phyloP scores from a whole-genome alignment of 1,140 invertebrate species.

The Papilio glaucus region DNA sequence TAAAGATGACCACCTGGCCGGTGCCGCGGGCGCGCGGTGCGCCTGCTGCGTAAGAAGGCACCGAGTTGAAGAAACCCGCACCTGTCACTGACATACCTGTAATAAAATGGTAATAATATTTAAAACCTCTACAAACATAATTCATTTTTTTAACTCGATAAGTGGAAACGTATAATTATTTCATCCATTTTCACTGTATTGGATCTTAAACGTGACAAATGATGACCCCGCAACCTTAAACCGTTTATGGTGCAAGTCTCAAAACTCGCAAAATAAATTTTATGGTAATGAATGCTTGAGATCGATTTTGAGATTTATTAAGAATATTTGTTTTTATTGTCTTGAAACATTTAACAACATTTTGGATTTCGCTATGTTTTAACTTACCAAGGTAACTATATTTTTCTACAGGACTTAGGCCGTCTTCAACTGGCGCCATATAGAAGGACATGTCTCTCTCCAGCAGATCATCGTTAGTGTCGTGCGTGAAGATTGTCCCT shows the following conservation, averaged over 20 bases:
- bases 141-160: not conserved
- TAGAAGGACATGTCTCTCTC: conserved; percentile 91
- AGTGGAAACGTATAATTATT: too few relatives aligned
- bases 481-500: conserved; percentile 92
- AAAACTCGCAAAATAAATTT: too few relatives aligned
- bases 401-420: conserved; percentile 90
- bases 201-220: too few relatives aligned
- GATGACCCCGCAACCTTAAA: too few relatives aligned
- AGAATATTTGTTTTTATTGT: too few relatives aligned
- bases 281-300: too few relatives aligned
- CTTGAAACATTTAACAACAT: not conserved
- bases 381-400: conserved; percentile 93
- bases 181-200: too few relatives aligned
- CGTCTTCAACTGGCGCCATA: conserved; percentile 87
- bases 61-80: conserved; percentile 88
- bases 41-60: conserved; percentile 91
- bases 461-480: conserved; percentile 89
- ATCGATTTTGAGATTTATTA: too few relatives aligned
- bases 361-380: not conserved
- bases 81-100: conserved; percentile 94
- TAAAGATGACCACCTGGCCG: conserved; percentile 93
- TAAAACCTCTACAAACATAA: not conserved
- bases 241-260: too few relatives aligned
- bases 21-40: conserved; percentile 93
- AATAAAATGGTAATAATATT: conserved; percentile 50